Base-by-base conservation (phyloP, 1,140 invertebrate species). In the Drosophila sp. region DNA sequence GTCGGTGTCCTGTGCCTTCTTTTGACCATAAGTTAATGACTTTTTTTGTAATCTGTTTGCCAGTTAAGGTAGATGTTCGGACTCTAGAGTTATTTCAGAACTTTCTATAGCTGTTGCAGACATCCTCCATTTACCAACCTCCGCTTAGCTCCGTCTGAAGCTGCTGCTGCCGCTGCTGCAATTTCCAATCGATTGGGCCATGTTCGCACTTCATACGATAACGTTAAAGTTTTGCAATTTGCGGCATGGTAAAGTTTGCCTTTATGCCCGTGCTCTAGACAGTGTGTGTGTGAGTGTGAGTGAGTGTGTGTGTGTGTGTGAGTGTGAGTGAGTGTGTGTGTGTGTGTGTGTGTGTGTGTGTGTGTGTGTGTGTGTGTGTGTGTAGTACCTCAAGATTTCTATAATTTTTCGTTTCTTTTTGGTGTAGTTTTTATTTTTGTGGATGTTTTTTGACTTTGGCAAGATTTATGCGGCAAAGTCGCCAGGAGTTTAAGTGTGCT, bases 131-230 rank as follows among this genome's bases (percentile, higher is more conserved):
- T 50, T 50, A 50, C 44, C 44, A 50, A 7, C 7, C 44, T 10
- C 7, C 17, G 17, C 44, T 25, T 1, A 23, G n/a, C 32, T 7
- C 56, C 56, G 56, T 58, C 55, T 58, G 30, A 35, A 76, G 71
- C 67, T 85, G 83, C 70, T 38, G 38, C 33, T 40, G 64, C 58
- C 62, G 66, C 82, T 80, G 73, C 84, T 72, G 80, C 80, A 70
- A 80, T 84, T 89, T 89, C 85, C 84, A 90, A 89, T 89, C 84
- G 84, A 89, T 89, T 89, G 80, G 76, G 63, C 77, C 80, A 76
- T 89, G 84, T 89, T 89, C 84, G 80, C 84, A 89, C 84, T 90
- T 89, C 80, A 75, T 84, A 72, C 84, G 84, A 87, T 90, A 84
- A 89, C 79, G 80, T 80, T 70, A 70, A 89, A 89, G 80, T 89